Evolutionary conservation across 2,888 invertebrate genomes (phyloP).

Genomic region (Blera fallax): DNA sequence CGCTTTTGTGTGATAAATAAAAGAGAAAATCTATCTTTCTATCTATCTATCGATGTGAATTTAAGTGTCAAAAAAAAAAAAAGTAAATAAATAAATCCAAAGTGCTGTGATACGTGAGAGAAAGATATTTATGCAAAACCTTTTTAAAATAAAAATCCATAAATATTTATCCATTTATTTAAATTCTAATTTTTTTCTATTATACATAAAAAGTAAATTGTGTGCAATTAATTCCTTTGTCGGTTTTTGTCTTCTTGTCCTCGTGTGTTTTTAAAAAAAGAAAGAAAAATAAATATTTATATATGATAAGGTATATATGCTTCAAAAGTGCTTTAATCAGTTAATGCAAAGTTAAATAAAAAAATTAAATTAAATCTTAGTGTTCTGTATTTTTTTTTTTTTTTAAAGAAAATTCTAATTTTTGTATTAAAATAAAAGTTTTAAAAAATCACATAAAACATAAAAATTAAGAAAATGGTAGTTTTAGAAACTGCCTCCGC

Average conservation of each 20-base stretch:
- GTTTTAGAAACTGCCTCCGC: slow-evolving; percentile 89
- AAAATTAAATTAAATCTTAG: background rate
- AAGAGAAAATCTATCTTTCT: slow-evolving; percentile 14
- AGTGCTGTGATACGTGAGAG: slow-evolving; percentile 65
- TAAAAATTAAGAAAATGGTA: slow-evolving; percentile 83
- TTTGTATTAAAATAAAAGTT: background rate
- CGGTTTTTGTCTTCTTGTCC: background rate
- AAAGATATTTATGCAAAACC: slow-evolving; percentile 33
- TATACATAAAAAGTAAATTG: background rate
- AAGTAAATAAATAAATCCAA: slow-evolving; percentile 28
- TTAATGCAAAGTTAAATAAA: slow-evolving; percentile 4
- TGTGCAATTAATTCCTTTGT: slow-evolving; percentile 36
- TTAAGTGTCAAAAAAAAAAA: slow-evolving; percentile 52
- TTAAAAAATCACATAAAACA: slow-evolving; percentile 26
- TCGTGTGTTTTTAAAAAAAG: slow-evolving; percentile 36
- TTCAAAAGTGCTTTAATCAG: slow-evolving; percentile 43
- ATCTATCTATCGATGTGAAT: slow-evolving; percentile 46
- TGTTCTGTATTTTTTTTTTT: background rate
- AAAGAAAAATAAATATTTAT: slow-evolving; percentile 38
- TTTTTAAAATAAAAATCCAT: background rate
- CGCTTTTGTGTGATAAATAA: slow-evolving; percentile 37
- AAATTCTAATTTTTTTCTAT: slow-evolving; percentile 5
- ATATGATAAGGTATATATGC: slow-evolving; percentile 15
- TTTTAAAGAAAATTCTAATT: slow-evolving; percentile 46
- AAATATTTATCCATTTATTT: slow-evolving; percentile 31